Evolutionary conservation across 1,140 invertebrate genomes (phyloP), one percentile per base, ranked within the genome.

Genomic region (Aphaenogaster floridana): DNA sequence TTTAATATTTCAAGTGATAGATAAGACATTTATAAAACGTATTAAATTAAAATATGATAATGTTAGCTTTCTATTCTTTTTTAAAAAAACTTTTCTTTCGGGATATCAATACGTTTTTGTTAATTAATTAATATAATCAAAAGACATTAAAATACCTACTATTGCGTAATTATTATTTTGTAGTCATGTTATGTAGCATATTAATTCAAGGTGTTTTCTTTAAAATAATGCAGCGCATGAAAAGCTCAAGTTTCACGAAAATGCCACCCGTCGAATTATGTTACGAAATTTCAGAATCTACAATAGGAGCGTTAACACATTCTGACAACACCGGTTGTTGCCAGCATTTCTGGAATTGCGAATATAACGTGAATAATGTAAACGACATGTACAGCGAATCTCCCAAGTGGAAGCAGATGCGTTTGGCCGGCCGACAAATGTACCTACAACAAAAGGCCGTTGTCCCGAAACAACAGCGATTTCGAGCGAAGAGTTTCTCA

Each of bases 321-420:
- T 59, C 79, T 72, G 68, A 83, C 66, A 83, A 59, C 68, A 66
- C 68, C 17, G 28, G 80, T 59, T 74, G 54, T 54, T 61, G 39
- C 52, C 68, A 83, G 39, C 68, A 50, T 76, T 76, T 74, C 80
- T 50, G 28, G 13, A 34, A 61, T 74, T 21, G 42, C 69, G 54
- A 84, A 61, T 48, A 83, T 74, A 83, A 83, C 39, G 39, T 34
- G 80, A 83, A 84, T 84, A 61, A 84, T 74, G 54, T 74, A 61
- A 61, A 61, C 42, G 54, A 84, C 69, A n/a, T 61, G 54, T 61
- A 76, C 52, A 74, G 42, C 11, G 42, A 39, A 59, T 63, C 39
- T 71, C 54, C 34, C 80, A 74, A 74, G 80, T 76, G 42, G 76
- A 84, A 84, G 69, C 80, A 76, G 80, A 76, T 76, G 80, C 42